These are phyloP conservation scores for Anthoscopus minutus DNA, from an alignment of 2,113 vertebrate genomes.

Conservation along the genomic window DNA sequence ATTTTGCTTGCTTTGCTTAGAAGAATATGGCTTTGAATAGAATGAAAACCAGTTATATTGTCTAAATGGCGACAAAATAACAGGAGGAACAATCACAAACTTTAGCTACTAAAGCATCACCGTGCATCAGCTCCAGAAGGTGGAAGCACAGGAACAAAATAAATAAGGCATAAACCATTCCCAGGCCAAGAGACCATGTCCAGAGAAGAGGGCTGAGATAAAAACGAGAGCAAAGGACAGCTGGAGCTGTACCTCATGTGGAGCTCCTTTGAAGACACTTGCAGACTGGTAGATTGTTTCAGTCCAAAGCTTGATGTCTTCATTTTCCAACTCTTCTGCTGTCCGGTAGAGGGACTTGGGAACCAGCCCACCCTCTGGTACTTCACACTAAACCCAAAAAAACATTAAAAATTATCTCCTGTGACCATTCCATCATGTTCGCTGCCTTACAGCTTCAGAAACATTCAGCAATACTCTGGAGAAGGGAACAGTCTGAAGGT, in stretches of 20 bases:
- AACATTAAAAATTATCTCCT: neutral
- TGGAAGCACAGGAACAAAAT: neutral
- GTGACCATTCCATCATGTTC: neutral
- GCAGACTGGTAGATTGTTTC: conserved; percentile 96
- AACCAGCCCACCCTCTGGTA: conserved; percentile 90
- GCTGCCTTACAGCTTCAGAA: neutral
- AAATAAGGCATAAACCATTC: neutral
- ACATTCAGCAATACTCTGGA: neutral
- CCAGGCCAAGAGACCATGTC: neutral
- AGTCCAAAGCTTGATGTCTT: conserved; percentile 87
- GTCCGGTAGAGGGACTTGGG: conserved; percentile 93
- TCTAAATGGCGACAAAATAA: neutral
- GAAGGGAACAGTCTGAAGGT: neutral
- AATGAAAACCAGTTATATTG: neutral
- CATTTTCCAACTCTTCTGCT: conserved; percentile 88
- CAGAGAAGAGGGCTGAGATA: neutral
- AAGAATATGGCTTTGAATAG: neutral
- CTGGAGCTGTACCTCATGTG: conserved; percentile 80
- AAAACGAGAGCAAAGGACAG: neutral
- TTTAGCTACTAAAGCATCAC: neutral
- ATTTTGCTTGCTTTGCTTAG: neutral
- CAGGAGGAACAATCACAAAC: neutral
- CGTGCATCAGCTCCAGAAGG: neutral
- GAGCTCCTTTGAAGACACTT: conserved; percentile 91
- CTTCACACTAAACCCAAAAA: conserved; percentile 79